Base-by-base conservation (phyloP, 2,888 invertebrate species). In the Stegana nigrithorax region DNA sequence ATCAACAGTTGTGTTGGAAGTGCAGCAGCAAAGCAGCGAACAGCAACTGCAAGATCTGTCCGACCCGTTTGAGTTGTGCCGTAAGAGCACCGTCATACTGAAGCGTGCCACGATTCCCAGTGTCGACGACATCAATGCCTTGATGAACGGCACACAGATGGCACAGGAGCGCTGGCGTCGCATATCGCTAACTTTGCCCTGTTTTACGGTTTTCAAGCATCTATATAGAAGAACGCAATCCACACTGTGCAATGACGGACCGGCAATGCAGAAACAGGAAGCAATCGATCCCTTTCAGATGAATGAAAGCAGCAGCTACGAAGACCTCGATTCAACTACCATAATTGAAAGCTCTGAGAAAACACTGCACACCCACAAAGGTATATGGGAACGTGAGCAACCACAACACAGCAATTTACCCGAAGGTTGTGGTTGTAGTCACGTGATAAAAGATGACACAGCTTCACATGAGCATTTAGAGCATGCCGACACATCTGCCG, bases 111-210 rank as follows among this genome's bases (percentile, higher is more conserved):
- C 29, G 7, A 21, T 50, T 19, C 6, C 21, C 45, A 6, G 45
- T 4, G 4, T 21, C 23, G 45, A 5, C 7, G 10, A 23, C 26
- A 44, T n/a, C 21, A 23, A 56, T 61, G 39, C 17, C 26, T 3
- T 12, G 36, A 8, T 50, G 27, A 32, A 19, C 14, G 23, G 27
- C 5, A 23, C 47, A 7, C 12, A 47, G 17, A 63, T 50, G 4
- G 25, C 50, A 7, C n/a, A 45, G 17, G 64, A 50, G 2, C 60
- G 27, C 21, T 75, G 73, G 72, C 77, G 62, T 8, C 67, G 59
- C 32, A 23, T 67, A 1, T 60, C 73, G 3, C 6, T 69, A 23
- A 53, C 59, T 19, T 1, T 70, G 57, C 70, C 77, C 50, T 65
- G 68, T 64, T 17, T 66, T 4, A 65, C 62, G 39, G 56, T 44